Evolutionary conservation across 2,888 invertebrate species (phyloP).

Genomic region (Tetramorium bicarinatum): DNA sequence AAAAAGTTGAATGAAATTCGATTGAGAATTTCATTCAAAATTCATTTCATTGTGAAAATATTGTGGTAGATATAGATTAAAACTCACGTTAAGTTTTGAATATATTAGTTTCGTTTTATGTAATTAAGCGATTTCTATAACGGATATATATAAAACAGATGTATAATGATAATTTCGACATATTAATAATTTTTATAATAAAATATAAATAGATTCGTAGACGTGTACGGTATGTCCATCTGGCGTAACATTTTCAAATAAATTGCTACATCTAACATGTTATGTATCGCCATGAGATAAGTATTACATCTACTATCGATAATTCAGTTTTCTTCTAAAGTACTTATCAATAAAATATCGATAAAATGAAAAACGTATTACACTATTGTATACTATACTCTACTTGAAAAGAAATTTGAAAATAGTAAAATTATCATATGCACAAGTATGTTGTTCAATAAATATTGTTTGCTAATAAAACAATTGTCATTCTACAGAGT

Average conservation of each 20-base stretch:
- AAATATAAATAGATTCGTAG: not conserved
- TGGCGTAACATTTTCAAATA: not conserved
- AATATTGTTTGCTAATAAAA: not conserved
- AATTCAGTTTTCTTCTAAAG: constrained; percentile 1
- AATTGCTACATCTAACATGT: not conserved
- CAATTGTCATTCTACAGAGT: not conserved
- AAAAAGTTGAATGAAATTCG: not conserved
- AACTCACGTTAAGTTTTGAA: not conserved
- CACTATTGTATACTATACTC: not conserved
- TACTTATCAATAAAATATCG: not conserved
- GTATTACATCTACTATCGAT: not conserved
- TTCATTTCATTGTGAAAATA: too few relatives aligned
- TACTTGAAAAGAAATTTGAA: not conserved
- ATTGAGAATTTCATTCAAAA: constrained; percentile 7
- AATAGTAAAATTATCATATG: not conserved
- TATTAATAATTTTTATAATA: not conserved
- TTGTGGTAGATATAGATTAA: not conserved
- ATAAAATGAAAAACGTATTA: not conserved
- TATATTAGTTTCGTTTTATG: not conserved
- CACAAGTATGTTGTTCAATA: not conserved
- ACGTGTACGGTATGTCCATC: constrained; percentile 13
- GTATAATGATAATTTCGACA: not conserved
- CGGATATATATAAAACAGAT: too few relatives aligned
- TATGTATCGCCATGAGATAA: not conserved
- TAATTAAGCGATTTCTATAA: not conserved